Conservation (phyloP, 2,888 invertebrate genomes). For the Clivina fossor region DNA sequence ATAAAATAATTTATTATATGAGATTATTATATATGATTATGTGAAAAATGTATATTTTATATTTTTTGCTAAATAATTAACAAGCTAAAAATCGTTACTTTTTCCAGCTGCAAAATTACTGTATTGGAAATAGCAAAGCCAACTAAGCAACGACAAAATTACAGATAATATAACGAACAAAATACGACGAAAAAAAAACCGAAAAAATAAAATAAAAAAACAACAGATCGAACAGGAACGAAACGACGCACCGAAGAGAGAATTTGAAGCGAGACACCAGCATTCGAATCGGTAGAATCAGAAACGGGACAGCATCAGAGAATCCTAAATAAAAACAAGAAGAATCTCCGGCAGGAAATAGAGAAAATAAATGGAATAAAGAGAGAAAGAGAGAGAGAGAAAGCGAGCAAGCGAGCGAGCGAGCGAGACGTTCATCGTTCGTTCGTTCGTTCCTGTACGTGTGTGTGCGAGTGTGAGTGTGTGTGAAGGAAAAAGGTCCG, state of each 20-base stretch:
- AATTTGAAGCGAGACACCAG: slow-evolving; percentile 7
- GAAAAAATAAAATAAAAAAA: slow-evolving; percentile 11
- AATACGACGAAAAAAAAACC: slow-evolving; percentile 13
- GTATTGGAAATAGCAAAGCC: slow-evolving; percentile 21
- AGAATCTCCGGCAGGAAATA: slow-evolving; percentile 17
- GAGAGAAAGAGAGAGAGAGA: neutral
- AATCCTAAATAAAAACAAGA: slow-evolving; percentile 30
- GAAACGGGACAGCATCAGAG: slow-evolving; percentile 1
- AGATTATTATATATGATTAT: too few relatives aligned
- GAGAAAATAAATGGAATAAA: slow-evolving; percentile 19
- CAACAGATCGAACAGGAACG: slow-evolving; percentile 23
- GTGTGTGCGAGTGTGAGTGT: neutral
- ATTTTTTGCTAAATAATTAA: too few relatives aligned
- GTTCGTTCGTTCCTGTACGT: neutral
- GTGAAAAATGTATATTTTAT: too few relatives aligned
- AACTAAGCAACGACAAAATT: slow-evolving; percentile 18
- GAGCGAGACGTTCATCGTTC: neutral
- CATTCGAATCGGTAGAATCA: neutral
- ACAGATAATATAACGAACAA: slow-evolving; percentile 25
- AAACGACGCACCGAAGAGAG: slow-evolving; percentile 23
- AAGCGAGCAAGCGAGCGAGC: neutral
- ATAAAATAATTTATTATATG: too few relatives aligned
- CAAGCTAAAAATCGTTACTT: too few relatives aligned
- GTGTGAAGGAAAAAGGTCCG: neutral
- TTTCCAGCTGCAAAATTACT: slow-evolving; percentile 11